Conservation (phyloP, 2,888 invertebrate genomes). For the Steinernema hermaphroditum region DNA sequence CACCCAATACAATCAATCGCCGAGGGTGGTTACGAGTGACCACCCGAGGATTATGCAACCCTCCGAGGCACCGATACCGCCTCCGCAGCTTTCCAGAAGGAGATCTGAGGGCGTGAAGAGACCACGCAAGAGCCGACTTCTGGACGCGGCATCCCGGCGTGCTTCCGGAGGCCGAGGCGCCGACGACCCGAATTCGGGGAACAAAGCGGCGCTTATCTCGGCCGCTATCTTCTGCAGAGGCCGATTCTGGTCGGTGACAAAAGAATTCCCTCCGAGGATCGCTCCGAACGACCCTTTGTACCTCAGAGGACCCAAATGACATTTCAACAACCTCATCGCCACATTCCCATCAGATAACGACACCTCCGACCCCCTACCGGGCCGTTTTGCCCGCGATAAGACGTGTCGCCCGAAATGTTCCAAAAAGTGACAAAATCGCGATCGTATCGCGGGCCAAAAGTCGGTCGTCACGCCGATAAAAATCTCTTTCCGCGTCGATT, state of each 20-base stretch:
- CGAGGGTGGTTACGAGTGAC: slow-evolving; percentile 18
- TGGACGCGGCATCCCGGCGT: no score
- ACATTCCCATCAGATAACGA: slow-evolving; percentile 19
- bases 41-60: slow-evolving; percentile 26
- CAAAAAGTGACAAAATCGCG: slow-evolving; percentile 27
- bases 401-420: slow-evolving; percentile 20
- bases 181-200: slow-evolving; percentile 10
- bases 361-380: background rate
- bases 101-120: no score
- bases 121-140: no score
- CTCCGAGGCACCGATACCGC: no score
- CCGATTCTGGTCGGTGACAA: background rate
- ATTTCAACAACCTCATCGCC: no score
- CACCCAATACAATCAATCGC: slow-evolving; percentile 30
- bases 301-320: no score
- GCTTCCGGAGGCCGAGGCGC: no score
- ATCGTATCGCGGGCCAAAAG: slow-evolving; percentile 30
- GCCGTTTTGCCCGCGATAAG: slow-evolving; percentile 21
- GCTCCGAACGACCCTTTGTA: no score
- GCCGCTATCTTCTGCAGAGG: slow-evolving; percentile 2
- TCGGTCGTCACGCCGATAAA: slow-evolving; percentile 31
- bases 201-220: slow-evolving; percentile 17
- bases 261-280: background rate
- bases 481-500: slow-evolving; percentile 20
- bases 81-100: no score